A percentile compares a stretch with the other conserved stretches of the same genome.
phyloP scores from a whole-genome alignment of 2,888 invertebrate genomes.

The Epicampocera succincta region DNA sequence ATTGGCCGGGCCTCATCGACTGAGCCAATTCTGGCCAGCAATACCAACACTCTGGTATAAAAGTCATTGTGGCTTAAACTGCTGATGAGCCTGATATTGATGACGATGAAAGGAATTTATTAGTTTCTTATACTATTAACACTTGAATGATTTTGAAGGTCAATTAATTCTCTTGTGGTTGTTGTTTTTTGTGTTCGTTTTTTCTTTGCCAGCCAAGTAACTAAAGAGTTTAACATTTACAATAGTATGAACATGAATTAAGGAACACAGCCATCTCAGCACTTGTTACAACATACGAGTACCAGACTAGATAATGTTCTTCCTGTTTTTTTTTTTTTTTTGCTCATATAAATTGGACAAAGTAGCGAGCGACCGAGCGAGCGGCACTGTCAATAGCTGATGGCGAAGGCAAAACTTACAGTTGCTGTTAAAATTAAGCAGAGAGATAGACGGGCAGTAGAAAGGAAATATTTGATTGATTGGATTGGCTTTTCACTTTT shows the following conservation, averaged over 20 bases:
- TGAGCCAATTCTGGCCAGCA: not conserved
- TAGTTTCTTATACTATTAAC: conserved; percentile 70
- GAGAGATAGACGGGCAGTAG: not conserved
- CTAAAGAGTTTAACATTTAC: conserved; percentile 38
- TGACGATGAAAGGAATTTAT: conserved; percentile 69
- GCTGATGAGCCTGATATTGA: conserved; percentile 48
- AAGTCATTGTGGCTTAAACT: conserved; percentile 2
- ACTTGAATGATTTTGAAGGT: conserved; percentile 70
- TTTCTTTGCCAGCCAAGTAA: too few species aligned
- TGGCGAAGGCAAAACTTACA: not conserved
- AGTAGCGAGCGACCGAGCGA: too few species aligned
- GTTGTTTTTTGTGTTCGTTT: not conserved
- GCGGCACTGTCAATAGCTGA: not conserved
- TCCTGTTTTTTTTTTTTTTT: conserved; percentile 52
- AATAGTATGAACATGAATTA: conserved; percentile 9
- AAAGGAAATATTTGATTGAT: too few species aligned
- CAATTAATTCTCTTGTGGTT: conserved; percentile 70
- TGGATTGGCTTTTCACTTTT: too few species aligned
- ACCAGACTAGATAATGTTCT: conserved; percentile 63
- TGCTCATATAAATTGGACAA: conserved; percentile 42
- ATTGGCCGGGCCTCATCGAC: conserved; percentile 19
- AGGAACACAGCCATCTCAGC: conserved; percentile 17
- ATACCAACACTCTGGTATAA: not conserved
- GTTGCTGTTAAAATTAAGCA: not conserved
- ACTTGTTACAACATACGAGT: conserved; percentile 50